Conservation (phyloP, 2,888 invertebrate species). For the Cepaea hortensis region DNA sequence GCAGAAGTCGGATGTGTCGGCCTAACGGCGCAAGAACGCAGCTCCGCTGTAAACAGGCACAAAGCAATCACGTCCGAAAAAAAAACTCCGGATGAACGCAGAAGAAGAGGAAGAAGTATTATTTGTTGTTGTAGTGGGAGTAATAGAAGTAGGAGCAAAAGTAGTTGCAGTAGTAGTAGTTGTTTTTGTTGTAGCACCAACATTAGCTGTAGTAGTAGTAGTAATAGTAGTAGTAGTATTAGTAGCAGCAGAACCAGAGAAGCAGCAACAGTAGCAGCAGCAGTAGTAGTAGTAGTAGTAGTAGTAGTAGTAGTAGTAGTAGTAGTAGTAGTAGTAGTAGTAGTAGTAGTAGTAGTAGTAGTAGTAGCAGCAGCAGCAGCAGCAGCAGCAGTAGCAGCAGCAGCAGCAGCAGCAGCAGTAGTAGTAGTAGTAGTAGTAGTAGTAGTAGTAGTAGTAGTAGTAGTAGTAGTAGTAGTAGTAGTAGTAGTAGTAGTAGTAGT, state of each 20-base stretch:
- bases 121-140: neutral
- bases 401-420: too few species aligned
- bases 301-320: constrained; percentile 1
- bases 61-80: too few species aligned
- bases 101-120: too few species aligned
- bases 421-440: neutral
- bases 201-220: too few species aligned
- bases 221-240: neutral
- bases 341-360: constrained; percentile 12
- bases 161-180: constrained; percentile 7
- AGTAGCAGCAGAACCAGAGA: neutral
- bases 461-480: neutral
- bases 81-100: too few species aligned
- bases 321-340: constrained; percentile 5
- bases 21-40: too few species aligned
- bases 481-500: too few species aligned
- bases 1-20: too few species aligned
- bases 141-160: neutral
- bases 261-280: neutral
- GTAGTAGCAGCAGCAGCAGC: neutral
- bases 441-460: constrained; percentile 19
- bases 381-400: too few species aligned
- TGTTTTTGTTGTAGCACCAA: neutral
- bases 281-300: neutral
- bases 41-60: too few species aligned